Percentiles rank a stretch among this genome's conserved stretches.
Evolutionary conservation across 2,888 invertebrate genomes (phyloP).

Genomic region (Melinaea menophilus): DNA sequence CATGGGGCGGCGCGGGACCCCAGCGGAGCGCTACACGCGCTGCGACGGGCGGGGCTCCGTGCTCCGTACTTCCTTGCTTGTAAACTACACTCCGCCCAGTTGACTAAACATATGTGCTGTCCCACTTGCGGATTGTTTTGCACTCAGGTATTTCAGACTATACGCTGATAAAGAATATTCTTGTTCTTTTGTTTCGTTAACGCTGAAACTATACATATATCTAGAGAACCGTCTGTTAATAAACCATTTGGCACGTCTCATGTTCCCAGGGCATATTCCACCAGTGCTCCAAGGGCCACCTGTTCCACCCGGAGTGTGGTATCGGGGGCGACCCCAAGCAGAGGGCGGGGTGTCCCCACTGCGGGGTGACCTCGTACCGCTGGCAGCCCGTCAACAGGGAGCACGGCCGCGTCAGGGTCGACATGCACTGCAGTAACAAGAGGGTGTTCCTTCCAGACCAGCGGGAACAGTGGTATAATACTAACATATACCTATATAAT

Average conservation of each 20-base stretch:
- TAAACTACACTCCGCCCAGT: conserved; percentile 84
- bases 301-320: conserved; percentile 90
- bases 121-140: conserved; percentile 93
- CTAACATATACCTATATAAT: neutral
- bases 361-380: conserved; percentile 58
- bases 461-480: conserved; percentile 61
- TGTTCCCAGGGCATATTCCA: conserved; percentile 85
- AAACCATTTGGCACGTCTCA: too few relatives aligned
- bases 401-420: conserved; percentile 43
- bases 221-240: too few relatives aligned
- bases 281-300: conserved; percentile 87
- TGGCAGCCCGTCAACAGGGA: conserved; percentile 58
- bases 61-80: conserved; percentile 90
- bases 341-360: conserved; percentile 66
- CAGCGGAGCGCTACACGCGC: conserved; percentile 56
- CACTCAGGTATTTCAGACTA: conserved; percentile 81
- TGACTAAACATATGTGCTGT: conserved; percentile 91
- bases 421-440: conserved; percentile 59
- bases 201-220: too few relatives aligned
- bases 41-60: conserved; percentile 83
- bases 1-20: conserved; percentile 78
- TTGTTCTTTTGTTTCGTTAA: too few relatives aligned
- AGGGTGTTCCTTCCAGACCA: conserved; percentile 65
- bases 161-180: too few relatives aligned
- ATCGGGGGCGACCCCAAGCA: conserved; percentile 46